Evolutionary conservation across 2,888 invertebrate genomes (phyloP), one percentile per base, ranked within the genome.

Genomic region (Bhutanitis thaidina): DNA sequence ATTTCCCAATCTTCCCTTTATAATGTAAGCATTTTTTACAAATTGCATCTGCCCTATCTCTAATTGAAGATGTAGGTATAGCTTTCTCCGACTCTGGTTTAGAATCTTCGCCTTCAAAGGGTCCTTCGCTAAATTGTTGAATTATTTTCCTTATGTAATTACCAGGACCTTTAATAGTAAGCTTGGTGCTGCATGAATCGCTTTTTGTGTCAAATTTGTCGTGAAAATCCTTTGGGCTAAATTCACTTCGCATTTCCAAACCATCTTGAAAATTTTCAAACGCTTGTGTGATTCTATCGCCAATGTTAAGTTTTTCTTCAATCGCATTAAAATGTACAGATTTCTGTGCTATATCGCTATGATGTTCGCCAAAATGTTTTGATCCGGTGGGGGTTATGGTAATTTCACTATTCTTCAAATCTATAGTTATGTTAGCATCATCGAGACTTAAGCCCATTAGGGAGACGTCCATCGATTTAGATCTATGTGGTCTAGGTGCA

Each of bases 381-480:
- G 74, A 71, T 8, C 73, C 76, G 10, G 84, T 87, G 1, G 89
- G 89, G 1, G 89, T 89, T 1, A 89, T 87, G 0, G 67, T 72
- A 0, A 89, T 87, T 71, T 89, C 87, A 30, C 72, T 86, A n/a
- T 77, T 84, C 57, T 78, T 80, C 55, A 79, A 74, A 43, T 89
- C 83, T 4, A 89, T 76, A 0, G 84, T 86, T 14, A 88, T 78
- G 71, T 77, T 80, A 14, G 87, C 80, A 13, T 86, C 87, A 7
- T 86, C 83, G 4, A 87, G 58, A 32, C 68, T 73, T 3, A 88
- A 58, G 1, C 78, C 78, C 1, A 80, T 67, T 1, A 90, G 74
- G 1, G 90, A 81, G 1, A 90, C 87, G 55, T 91, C 92, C 1
- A 92, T 89, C 0, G 92, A 92, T 71, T 89, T 91, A 0, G 92